Percentiles rank a stretch among this genome's conserved stretches.
Evolutionary conservation across 2,888 invertebrate genomes (phyloP).

Genomic region (Brenthis hecate): DNA sequence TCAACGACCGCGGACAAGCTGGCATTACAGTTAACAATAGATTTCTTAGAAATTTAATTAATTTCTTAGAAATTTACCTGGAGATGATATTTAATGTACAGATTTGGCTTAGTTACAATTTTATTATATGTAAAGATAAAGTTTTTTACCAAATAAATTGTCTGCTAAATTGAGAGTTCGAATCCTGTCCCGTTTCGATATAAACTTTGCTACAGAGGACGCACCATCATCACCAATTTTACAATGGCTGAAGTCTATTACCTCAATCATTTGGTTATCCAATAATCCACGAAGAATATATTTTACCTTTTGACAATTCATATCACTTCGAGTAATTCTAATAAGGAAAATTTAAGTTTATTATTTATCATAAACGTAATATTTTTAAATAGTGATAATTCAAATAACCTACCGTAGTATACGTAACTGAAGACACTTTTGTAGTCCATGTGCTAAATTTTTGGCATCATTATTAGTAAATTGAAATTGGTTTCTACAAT

Average conservation of each 20-base stretch:
- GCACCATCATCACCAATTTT: constrained; percentile 84
- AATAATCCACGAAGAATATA: constrained; percentile 70
- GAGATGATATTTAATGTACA: no score
- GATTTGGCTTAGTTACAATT: no score
- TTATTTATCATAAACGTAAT: not conserved
- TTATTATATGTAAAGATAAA: not conserved
- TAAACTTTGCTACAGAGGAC: constrained; percentile 82
- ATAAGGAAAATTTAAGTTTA: not conserved
- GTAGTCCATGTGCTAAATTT: constrained; percentile 68
- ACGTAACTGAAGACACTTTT: constrained; percentile 66
- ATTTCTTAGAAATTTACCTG: no score
- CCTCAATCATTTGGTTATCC: constrained; percentile 70
- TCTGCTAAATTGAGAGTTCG: constrained; percentile 76
- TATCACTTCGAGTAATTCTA: constrained; percentile 73
- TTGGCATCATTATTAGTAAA: constrained; percentile 77
- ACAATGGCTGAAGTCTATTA: constrained; percentile 85
- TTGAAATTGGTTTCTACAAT: constrained; percentile 74
- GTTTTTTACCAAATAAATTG: constrained; percentile 74
- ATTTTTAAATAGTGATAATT: not conserved
- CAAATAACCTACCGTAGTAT: constrained; percentile 55
- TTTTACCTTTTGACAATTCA: constrained; percentile 73
- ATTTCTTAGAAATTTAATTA: no score
- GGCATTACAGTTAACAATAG: no score
- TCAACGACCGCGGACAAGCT: no score
- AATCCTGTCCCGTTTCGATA: constrained; percentile 72